Evolutionary conservation across 64 coral and sea anemone genomes (phyloP).

Genomic region (Montipora cactus): DNA sequence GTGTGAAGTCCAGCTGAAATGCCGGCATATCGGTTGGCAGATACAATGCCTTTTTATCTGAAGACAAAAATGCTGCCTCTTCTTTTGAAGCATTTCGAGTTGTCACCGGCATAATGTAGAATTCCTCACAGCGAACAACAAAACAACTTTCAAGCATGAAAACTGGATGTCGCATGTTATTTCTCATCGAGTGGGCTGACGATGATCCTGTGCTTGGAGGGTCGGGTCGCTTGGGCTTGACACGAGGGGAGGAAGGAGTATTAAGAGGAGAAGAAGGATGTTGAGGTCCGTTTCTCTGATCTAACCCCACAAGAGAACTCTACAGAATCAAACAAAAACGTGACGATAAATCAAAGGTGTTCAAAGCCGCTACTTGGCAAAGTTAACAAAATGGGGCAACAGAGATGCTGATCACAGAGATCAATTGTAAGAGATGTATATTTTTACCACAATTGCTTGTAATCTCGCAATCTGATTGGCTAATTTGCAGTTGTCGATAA

Average conservation of each 20-base stretch:
- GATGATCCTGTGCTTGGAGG: neutral
- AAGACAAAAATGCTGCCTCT: slow-evolving; percentile 82
- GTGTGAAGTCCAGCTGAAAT: slow-evolving; percentile 95
- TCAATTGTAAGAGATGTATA: too few relatives aligned
- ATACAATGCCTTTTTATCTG: slow-evolving; percentile 93
- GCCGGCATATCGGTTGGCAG: slow-evolving; percentile 92
- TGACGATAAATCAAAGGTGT: too few relatives aligned
- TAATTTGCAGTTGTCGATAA: too few relatives aligned
- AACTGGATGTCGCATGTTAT: slow-evolving; percentile 59
- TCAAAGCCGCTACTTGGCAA: too few relatives aligned
- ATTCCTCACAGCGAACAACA: slow-evolving; percentile 94
- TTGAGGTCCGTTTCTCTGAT: neutral
- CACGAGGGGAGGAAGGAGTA: slow-evolving; percentile 54
- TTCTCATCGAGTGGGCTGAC: slow-evolving; percentile 53
- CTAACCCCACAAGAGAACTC: slow-evolving; percentile 8
- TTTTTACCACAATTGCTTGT: too few relatives aligned
- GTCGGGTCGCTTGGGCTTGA: neutral
- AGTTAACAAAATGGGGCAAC: too few relatives aligned
- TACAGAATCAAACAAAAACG: neutral
- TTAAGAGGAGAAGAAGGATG: slow-evolving; percentile 15
- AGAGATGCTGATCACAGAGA: too few relatives aligned
- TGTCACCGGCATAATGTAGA: slow-evolving; percentile 89
- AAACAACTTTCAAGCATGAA: slow-evolving; percentile 98
- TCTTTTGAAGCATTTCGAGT: slow-evolving; percentile 45
- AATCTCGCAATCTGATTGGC: too few relatives aligned